phyloP scores from a whole-genome alignment of 2,888 invertebrate genomes.

The Protonemura montana region DNA sequence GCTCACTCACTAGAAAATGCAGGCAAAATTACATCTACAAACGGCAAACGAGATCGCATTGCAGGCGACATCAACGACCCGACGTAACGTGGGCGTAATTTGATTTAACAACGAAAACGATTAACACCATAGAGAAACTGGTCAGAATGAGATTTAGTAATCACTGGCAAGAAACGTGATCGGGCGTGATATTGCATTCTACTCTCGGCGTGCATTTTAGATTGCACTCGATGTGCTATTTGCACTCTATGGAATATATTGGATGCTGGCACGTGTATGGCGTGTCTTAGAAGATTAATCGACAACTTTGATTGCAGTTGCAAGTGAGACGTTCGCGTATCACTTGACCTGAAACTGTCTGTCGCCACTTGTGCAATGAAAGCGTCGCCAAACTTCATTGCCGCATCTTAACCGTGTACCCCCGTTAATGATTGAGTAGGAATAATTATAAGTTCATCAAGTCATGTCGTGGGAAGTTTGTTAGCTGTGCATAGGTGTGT shows the following conservation, averaged over 20 bases:
- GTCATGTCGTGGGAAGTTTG: not conserved
- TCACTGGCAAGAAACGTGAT: not conserved
- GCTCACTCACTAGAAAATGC: not conserved
- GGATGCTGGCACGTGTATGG: not conserved
- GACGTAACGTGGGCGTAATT: not conserved
- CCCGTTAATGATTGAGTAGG: not conserved
- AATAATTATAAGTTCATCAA: conserved; percentile 7
- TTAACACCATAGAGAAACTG: not conserved
- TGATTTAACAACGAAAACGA: not conserved
- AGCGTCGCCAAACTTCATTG: not conserved
- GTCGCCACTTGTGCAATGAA: not conserved
- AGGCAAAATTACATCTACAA: not conserved
- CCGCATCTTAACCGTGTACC: not conserved
- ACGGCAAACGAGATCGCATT: not conserved
- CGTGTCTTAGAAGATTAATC: conserved; percentile 4
- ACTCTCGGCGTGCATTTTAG: not conserved
- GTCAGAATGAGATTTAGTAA: not conserved
- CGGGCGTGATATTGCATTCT: not conserved
- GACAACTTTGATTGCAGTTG: not conserved
- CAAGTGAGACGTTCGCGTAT: not conserved
- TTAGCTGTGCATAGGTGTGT: not conserved
- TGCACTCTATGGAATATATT: not conserved
- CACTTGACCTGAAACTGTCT: conserved; percentile 2
- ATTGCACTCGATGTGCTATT: not conserved
- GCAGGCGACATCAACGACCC: not conserved